phyloP scores from a whole-genome alignment of 2,888 invertebrate genomes.

The Hipparchia semele region DNA sequence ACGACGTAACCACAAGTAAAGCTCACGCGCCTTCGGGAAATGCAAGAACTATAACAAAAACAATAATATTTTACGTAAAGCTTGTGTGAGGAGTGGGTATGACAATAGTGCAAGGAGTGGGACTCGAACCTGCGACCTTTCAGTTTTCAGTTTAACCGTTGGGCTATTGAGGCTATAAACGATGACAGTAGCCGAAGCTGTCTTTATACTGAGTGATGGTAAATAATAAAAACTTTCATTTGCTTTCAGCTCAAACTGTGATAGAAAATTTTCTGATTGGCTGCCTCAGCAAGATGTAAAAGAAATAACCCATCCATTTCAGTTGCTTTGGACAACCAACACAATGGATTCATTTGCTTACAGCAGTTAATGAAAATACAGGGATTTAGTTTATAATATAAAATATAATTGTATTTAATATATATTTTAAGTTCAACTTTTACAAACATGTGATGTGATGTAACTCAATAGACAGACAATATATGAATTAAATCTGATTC shows the following conservation, averaged over 20 bases:
- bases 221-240: conserved; percentile 28
- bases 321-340: conserved; percentile 67
- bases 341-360: conserved; percentile 73
- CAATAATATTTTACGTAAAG: no score
- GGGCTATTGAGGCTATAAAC: no score
- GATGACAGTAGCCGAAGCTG: no score
- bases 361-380: conserved; percentile 76
- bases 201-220: no score
- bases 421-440: conserved; percentile 76
- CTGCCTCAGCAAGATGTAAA: conserved; percentile 79
- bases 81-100: no score
- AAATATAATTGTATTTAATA: conserved; percentile 64
- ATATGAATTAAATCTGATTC: conserved; percentile 52
- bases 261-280: conserved; percentile 88
- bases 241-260: conserved; percentile 88
- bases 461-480: conserved; percentile 76
- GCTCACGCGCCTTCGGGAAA: no score
- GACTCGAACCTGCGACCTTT: no score
- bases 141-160: no score
- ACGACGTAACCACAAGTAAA: no score
- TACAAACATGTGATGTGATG: conserved; percentile 71
- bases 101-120: no score
- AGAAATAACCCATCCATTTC: conserved; percentile 57
- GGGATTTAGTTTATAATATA: conserved; percentile 81
- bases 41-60: no score